Conservation (phyloP, 1,140 invertebrate species). For the Drosophila tani region DNA sequence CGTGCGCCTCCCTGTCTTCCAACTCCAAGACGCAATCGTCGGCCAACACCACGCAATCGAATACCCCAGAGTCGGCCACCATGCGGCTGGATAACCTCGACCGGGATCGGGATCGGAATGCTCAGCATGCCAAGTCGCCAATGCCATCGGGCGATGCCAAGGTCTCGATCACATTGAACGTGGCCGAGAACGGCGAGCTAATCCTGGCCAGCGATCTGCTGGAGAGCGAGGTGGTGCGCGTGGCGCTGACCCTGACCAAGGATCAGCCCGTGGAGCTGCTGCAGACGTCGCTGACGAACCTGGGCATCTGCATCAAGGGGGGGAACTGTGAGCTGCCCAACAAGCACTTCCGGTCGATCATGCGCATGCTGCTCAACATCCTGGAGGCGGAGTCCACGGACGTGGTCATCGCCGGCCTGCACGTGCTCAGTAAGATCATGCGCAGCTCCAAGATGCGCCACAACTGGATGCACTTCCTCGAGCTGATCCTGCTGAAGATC, state of each 20-base stretch:
- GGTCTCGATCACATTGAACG: slow-evolving; percentile 25
- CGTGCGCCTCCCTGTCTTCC: slow-evolving; percentile 73
- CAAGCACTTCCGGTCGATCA: slow-evolving; percentile 89
- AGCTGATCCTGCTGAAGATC: slow-evolving; percentile 94
- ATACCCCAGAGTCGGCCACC: slow-evolving; percentile 84
- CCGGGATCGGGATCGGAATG: slow-evolving; percentile 15
- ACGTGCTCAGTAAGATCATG: slow-evolving; percentile 92
- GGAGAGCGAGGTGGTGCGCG: slow-evolving; percentile 85
- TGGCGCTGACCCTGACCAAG: slow-evolving; percentile 76
- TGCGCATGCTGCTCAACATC: slow-evolving; percentile 91
- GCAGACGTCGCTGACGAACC: slow-evolving; percentile 80
- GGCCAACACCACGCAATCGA: slow-evolving; percentile 84
- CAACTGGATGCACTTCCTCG: slow-evolving; percentile 93
- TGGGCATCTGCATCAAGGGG: slow-evolving; percentile 85
- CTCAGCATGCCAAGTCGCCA: slow-evolving; percentile 39
- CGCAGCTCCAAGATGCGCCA: slow-evolving; percentile 90
- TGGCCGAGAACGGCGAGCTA: slow-evolving; percentile 73
- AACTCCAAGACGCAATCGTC: slow-evolving; percentile 85
- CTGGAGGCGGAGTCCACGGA: slow-evolving; percentile 89
- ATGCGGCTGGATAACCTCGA: slow-evolving; percentile 77
- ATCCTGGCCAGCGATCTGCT: slow-evolving; percentile 79
- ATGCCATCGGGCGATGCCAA: slow-evolving; percentile 45
- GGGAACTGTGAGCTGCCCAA: slow-evolving; percentile 85
- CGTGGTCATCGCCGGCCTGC: slow-evolving; percentile 90
- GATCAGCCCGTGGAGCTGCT: slow-evolving; percentile 71